Percentiles rank a stretch among this genome's conserved stretches.
Evolutionary conservation across 2,113 vertebrate species (phyloP).

Genomic region (Stomatorhinus ivindoensis): DNA sequence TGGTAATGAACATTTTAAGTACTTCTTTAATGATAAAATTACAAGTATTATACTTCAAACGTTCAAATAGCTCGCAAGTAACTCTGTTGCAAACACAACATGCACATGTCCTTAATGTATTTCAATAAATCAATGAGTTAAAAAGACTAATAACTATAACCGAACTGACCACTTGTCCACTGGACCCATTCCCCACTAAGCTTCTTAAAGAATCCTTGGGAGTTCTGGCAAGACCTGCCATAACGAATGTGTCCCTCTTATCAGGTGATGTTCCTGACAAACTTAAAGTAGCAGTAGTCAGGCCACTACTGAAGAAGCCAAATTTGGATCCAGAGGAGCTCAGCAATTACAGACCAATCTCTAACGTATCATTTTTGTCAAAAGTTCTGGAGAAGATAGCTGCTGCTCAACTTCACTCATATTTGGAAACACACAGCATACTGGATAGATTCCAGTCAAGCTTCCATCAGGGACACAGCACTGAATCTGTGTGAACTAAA

Average conservation of each 20-base stretch:
- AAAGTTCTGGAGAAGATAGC: not conserved
- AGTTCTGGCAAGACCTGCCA: not conserved
- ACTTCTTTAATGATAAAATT: not conserved
- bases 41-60: not conserved
- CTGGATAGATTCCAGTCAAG: not conserved
- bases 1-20: not conserved
- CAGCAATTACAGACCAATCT: not conserved
- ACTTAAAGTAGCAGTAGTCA: not conserved
- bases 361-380: not conserved
- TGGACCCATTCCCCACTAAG: not conserved
- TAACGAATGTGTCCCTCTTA: not conserved
- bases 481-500: not conserved
- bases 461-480: not conserved
- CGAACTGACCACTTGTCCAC: not conserved
- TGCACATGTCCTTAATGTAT: not conserved
- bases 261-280: not conserved
- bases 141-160: not conserved
- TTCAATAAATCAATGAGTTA: not conserved
- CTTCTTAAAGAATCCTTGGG: not conserved
- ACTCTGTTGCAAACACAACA: not conserved
- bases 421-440: not conserved
- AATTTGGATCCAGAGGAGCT: not conserved
- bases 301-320: not conserved
- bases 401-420: not conserved
- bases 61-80: not conserved